Percentiles rank a stretch among this genome's conserved stretches.
Conservation (phyloP, 1,140 invertebrate genomes). For the Cydia strobilella region DNA sequence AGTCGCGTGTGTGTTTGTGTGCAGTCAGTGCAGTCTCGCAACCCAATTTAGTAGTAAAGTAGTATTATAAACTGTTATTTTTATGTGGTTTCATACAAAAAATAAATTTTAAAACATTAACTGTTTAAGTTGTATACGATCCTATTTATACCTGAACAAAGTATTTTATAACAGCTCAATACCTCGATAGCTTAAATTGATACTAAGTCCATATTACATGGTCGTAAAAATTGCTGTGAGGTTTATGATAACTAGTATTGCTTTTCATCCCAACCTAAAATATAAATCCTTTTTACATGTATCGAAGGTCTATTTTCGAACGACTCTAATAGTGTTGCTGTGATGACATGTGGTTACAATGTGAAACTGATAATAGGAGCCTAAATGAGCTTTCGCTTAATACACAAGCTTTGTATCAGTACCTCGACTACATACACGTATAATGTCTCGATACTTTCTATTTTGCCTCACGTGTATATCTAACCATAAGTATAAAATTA, state of each 20-base stretch:
- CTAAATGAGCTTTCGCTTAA: neutral
- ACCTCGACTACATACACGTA: neutral
- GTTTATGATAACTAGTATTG: neutral
- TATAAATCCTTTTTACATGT: neutral
- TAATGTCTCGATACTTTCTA: neutral
- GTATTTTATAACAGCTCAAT: no score
- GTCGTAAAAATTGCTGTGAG: neutral
- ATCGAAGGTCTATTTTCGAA: neutral
- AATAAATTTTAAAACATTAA: no score
- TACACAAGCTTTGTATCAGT: neutral
- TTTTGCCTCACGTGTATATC: neutral
- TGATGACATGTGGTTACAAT: conserved; percentile 8
- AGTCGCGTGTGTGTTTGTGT: no score
- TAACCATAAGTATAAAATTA: no score
- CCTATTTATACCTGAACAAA: no score
- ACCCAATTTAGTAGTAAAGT: no score
- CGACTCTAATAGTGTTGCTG: neutral
- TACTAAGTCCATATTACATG: neutral
- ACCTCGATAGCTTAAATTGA: neutral
- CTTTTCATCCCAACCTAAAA: neutral
- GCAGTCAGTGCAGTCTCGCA: no score
- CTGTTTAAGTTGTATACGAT: no score
- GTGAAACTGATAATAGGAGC: conserved; percentile 7
- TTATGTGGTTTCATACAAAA: no score
- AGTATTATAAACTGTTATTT: no score